A percentile compares a stretch with the other conserved stretches of the same genome.
phyloP scores from a whole-genome alignment of 1,140 invertebrate species.

The Drosophila willistoni region DNA sequence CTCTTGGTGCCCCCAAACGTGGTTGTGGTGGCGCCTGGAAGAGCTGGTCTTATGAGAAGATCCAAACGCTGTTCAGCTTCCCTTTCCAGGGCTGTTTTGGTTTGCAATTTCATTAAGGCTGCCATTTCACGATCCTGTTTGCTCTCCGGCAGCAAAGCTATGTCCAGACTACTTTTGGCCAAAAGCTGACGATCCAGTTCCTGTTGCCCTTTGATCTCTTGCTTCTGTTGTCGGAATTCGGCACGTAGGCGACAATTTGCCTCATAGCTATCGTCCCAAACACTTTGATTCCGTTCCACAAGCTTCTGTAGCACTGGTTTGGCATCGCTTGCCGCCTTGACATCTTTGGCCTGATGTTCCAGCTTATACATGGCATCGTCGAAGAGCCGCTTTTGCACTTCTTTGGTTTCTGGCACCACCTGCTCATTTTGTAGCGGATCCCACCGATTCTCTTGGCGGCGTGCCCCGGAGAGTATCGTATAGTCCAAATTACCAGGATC shows the following conservation, averaged over 20 bases:
- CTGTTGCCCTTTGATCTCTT: conserved; percentile 88
- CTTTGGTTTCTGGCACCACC: conserved; percentile 94
- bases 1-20: conserved; percentile 85
- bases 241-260: conserved; percentile 92
- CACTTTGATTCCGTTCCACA: conserved; percentile 89
- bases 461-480: conserved; percentile 96
- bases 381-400: conserved; percentile 92
- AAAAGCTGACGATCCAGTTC: conserved; percentile 89
- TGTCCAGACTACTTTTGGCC: conserved; percentile 90
- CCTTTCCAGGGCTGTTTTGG: conserved; percentile 83
- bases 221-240: conserved; percentile 91
- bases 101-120: conserved; percentile 88
- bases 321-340: conserved; percentile 87
- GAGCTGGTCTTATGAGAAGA: conserved; percentile 85
- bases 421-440: conserved; percentile 98
- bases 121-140: conserved; percentile 92
- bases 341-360: conserved; percentile 95
- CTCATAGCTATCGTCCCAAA: conserved; percentile 95
- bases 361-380: conserved; percentile 98
- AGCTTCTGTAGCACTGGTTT: conserved; percentile 89
- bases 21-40: conserved; percentile 85
- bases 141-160: conserved; percentile 90
- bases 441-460: conserved; percentile 98
- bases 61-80: conserved; percentile 84
- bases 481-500: conserved; percentile 99